phyloP scores from a whole-genome alignment of 2,888 invertebrate genomes.

The Ormia ochracea region DNA sequence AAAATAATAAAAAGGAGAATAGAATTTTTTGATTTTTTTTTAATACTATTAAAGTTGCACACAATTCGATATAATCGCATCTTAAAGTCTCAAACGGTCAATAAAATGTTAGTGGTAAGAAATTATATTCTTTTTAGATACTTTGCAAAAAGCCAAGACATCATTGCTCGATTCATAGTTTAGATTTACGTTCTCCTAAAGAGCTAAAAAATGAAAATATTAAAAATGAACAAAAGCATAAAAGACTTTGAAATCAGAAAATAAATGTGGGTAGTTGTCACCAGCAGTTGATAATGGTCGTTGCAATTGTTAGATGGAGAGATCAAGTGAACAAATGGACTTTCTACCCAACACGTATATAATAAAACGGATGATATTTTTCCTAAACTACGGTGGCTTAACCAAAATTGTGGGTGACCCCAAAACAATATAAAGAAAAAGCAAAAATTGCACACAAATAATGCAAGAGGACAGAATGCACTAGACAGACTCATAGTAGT shows the following conservation, averaged over 20 bases:
- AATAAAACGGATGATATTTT: constrained; percentile 35
- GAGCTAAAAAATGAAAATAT: constrained; percentile 38
- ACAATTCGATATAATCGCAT: background rate
- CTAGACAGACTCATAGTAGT: background rate
- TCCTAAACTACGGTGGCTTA: background rate
- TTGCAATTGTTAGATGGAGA: constrained; percentile 17
- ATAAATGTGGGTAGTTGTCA: constrained; percentile 61
- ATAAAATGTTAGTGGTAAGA: constrained; percentile 64
- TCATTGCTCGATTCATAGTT: constrained; percentile 25
- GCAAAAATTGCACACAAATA: constrained; percentile 10
- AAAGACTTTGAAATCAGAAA: constrained; percentile 36
- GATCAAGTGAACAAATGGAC: constrained; percentile 39
- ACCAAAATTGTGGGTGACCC: constrained; percentile 30
- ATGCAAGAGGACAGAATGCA: constrained; percentile 12
- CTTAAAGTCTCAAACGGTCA: constrained; percentile 66
- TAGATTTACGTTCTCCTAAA: constrained; percentile 39
- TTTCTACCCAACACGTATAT: constrained; percentile 52
- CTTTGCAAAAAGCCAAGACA: constrained; percentile 55
- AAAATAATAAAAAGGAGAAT: background rate
- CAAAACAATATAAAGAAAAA: constrained; percentile 10
- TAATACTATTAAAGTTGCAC: background rate
- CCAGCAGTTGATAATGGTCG: constrained; percentile 57
- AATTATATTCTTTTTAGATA: constrained; percentile 59
- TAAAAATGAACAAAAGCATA: constrained; percentile 23
- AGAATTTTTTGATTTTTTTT: background rate